A percentile compares a stretch with the other conserved stretches of the same genome.
phyloP scores from a whole-genome alignment of 2,888 invertebrate genomes.

The Drosophila multiciliata region DNA sequence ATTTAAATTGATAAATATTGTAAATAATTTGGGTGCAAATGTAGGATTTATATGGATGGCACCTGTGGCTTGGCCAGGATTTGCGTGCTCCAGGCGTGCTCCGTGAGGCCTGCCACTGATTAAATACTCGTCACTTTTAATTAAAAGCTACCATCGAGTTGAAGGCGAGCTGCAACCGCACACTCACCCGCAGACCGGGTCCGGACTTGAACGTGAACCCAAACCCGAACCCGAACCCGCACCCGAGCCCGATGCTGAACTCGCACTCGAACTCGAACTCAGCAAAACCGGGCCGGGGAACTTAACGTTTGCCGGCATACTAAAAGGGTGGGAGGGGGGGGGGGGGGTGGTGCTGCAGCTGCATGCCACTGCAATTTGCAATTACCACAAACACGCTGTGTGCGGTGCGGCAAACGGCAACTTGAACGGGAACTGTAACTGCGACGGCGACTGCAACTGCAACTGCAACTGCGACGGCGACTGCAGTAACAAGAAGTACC shows the following conservation, averaged over 20 bases:
- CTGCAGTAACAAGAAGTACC: neutral
- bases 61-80: constrained; percentile 21
- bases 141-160: constrained; percentile 65
- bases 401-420: constrained; percentile 25
- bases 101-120: constrained; percentile 61
- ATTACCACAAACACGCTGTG: constrained; percentile 75
- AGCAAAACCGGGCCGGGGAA: constrained; percentile 4
- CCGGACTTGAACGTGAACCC: neutral
- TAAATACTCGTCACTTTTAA: constrained; percentile 81
- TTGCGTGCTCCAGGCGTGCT: constrained; percentile 39
- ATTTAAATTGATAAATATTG: neutral
- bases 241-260: neutral
- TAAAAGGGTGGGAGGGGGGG: neutral
- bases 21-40: neutral
- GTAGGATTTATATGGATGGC: constrained; percentile 1
- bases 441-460: constrained; percentile 17
- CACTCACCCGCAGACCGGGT: neutral
- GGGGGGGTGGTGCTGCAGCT: constrained; percentile 35
- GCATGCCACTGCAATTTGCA: constrained; percentile 78
- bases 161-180: constrained; percentile 11
- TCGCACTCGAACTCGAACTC: neutral
- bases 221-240: neutral
- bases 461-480: constrained; percentile 3
- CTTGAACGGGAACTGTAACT: constrained; percentile 20
- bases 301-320: constrained; percentile 7